A percentile compares a stretch with the other conserved stretches of the same genome.
These are phyloP conservation scores for Aporrectodea caliginosa DNA, from an alignment of 1,140 invertebrate species.

Conservation along the genomic window DNA sequence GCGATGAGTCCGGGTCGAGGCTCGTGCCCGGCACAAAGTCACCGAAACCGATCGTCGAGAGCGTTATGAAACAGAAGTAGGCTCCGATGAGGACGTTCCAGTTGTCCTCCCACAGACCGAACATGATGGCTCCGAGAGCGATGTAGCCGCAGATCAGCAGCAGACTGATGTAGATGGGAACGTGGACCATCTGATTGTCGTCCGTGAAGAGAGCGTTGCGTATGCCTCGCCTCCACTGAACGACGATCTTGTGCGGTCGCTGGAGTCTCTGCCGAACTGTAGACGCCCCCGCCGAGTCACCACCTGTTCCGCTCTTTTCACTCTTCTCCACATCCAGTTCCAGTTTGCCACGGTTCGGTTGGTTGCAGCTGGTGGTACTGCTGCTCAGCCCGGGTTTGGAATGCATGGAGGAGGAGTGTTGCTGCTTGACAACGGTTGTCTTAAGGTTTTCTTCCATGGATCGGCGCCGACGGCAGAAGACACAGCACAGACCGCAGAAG, in stretches of 20 bases:
- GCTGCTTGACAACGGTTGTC: not conserved
- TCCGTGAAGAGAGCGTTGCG: slow-evolving; percentile 29
- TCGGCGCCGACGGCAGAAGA: slow-evolving; percentile 19
- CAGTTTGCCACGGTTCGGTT: not conserved
- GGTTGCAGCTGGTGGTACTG: not conserved
- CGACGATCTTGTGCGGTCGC: slow-evolving; percentile 14
- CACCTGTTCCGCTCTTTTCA: not conserved
- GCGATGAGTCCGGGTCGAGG: slow-evolving; percentile 58
- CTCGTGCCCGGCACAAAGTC: slow-evolving; percentile 84
- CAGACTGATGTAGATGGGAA: slow-evolving; percentile 76
- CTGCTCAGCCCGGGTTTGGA: not conserved
- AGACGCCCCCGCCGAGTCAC: not conserved
- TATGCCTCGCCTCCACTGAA: slow-evolving; percentile 23
- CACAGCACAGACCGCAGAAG: slow-evolving; percentile 65
- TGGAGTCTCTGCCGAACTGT: not conserved
- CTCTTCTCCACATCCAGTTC: not conserved
- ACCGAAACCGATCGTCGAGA: slow-evolving; percentile 79
- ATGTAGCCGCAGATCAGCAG: slow-evolving; percentile 81
- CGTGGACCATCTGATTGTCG: slow-evolving; percentile 37
- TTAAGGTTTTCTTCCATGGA: not conserved
- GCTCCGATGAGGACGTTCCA: slow-evolving; percentile 90
- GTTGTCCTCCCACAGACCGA: slow-evolving; percentile 64
- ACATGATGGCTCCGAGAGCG: slow-evolving; percentile 77
- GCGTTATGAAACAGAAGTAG: slow-evolving; percentile 89
- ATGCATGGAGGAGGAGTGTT: too few relatives aligned